phyloP scores from a whole-genome alignment of 2,797 vertebrate species.

The Semaprochilodus insignis region DNA sequence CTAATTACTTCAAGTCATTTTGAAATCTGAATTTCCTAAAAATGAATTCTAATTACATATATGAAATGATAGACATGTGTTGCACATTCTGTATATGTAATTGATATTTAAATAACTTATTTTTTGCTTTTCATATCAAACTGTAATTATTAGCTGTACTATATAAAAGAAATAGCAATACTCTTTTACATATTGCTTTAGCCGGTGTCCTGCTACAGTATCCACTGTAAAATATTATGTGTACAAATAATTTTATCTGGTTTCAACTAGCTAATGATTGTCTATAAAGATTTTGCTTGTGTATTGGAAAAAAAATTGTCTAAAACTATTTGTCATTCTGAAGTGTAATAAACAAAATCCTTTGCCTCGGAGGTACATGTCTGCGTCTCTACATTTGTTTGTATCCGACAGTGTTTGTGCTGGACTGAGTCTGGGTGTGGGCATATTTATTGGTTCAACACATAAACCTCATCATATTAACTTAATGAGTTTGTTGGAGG shows the following conservation, averaged over 20 bases:
- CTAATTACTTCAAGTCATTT: conserved; percentile 69
- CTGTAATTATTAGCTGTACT: conserved; percentile 99
- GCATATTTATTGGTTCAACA: background rate
- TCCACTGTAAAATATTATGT: conserved; percentile 92
- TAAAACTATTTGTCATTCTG: conserved; percentile 95
- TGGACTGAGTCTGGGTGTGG: background rate
- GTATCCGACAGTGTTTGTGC: background rate
- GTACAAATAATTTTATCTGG: conserved; percentile 95
- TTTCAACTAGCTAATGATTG: conserved; percentile 92
- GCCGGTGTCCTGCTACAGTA: conserved; percentile 87
- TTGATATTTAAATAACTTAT: conserved; percentile 99
- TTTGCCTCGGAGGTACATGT: conserved; percentile 6
- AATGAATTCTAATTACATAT: conserved; percentile 83
- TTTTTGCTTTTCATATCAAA: conserved; percentile 91
- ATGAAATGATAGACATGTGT: conserved; percentile 91
- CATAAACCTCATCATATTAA: background rate
- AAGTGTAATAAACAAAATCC: conserved; percentile 87
- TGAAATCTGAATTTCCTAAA: conserved; percentile 62
- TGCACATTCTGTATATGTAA: conserved; percentile 99
- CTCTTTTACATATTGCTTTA: conserved; percentile 92
- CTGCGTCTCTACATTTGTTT: too few relatives aligned
- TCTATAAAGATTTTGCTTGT: conserved; percentile 93
- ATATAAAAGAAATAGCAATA: conserved; percentile 91
- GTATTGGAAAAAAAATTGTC: conserved; percentile 93
- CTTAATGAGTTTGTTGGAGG: background rate